Conservation (phyloP, 2,888 invertebrate species). For the Erebia ligea region DNA sequence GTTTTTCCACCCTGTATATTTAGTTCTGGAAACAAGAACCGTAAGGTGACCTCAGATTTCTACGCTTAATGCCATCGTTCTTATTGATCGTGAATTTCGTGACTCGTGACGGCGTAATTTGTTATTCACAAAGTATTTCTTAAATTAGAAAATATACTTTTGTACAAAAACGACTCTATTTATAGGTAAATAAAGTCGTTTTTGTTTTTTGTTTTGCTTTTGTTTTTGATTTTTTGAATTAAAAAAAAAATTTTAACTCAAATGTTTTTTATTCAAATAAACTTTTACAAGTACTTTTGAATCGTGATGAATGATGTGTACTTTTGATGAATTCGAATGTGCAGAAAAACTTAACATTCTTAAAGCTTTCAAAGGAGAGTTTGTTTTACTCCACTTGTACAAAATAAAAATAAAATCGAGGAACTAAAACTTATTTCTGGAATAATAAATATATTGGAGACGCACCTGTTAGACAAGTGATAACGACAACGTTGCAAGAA, state of each 20-base stretch:
- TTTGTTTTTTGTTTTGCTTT: too few species aligned
- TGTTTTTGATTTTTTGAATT: too few species aligned
- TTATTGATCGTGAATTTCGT: conserved; percentile 13
- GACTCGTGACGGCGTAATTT: background rate
- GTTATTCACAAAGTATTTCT: conserved; percentile 10
- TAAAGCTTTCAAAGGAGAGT: background rate
- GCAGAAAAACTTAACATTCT: background rate
- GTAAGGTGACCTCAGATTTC: conserved; percentile 1
- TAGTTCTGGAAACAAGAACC: background rate
- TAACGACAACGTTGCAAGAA: too few species aligned
- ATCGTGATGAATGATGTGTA: too few species aligned
- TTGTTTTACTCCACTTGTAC: background rate
- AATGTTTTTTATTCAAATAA: too few species aligned
- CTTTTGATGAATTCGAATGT: too few species aligned
- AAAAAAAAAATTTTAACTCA: too few species aligned
- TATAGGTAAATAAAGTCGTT: too few species aligned
- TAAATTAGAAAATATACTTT: conserved; percentile 3
- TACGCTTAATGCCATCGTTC: background rate
- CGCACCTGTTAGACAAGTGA: too few species aligned
- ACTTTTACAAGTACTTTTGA: too few species aligned
- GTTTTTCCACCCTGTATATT: background rate
- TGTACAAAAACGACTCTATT: background rate
- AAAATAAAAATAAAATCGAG: background rate
- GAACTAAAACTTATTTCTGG: too few species aligned
- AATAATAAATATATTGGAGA: too few species aligned